Evolutionary conservation across 2,113 vertebrate genomes (phyloP).

Genomic region (Accipiter cooperii): DNA sequence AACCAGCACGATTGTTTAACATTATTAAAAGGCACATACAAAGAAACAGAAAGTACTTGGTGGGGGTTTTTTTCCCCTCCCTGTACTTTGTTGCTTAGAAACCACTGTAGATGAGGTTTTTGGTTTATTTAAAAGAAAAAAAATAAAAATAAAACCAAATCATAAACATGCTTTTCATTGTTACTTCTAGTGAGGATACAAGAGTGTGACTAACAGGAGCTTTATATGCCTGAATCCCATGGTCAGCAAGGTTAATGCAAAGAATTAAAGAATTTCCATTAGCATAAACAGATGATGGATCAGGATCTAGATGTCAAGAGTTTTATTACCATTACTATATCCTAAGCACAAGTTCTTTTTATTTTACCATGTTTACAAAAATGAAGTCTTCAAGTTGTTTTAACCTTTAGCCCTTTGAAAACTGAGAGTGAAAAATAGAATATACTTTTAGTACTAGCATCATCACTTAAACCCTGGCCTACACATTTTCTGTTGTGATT

Average conservation of each 20-base stretch:
- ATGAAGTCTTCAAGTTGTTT: neutral
- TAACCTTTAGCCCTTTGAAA: neutral
- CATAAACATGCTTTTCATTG: rapidly evolving
- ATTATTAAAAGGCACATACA: rapidly evolving
- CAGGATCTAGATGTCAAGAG: neutral
- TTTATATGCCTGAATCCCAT: rapidly evolving
- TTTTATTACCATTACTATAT: neutral
- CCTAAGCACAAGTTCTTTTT: neutral
- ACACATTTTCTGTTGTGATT: neutral
- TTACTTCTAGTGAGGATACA: rapidly evolving
- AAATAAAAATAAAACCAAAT: neutral
- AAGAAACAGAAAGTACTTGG: neutral
- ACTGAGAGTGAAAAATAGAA: neutral
- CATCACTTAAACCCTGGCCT: neutral
- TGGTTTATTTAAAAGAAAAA: neutral
- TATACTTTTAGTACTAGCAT: neutral
- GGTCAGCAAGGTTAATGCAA: neutral
- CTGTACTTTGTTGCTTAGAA: conserved; percentile 16
- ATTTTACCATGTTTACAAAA: neutral
- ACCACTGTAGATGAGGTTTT: neutral
- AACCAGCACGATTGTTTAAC: rapidly evolving
- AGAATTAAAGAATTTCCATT: neutral
- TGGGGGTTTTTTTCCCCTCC: rapidly evolving
- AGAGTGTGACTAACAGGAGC: neutral
- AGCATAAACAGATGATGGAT: neutral